Base-by-base conservation (phyloP, 2,888 invertebrate genomes). In the Tipula unca region DNA sequence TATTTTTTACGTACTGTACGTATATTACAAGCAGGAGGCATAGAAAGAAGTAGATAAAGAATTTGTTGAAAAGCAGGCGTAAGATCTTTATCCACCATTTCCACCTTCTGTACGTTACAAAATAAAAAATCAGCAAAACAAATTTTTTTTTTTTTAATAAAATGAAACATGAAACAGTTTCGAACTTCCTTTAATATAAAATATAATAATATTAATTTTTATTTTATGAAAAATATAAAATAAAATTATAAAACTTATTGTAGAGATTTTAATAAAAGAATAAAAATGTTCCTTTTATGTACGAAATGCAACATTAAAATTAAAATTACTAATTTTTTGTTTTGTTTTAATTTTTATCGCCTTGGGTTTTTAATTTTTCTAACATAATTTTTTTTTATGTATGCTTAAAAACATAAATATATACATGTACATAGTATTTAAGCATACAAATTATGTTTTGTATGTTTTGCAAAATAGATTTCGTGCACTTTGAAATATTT, bases 61-160 rank as follows among this genome's bases (percentile, higher is more conserved):
- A 69, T 69, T 69, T 69, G 69, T 69, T 69, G 69, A 69, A 69
- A 69, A 69, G 69, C 69, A 25, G 69, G 69, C 69, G 69, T 69
- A 69, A 69, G 69, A 69, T 69, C 69, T 69, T 69, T 69, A 69
- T 69, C 69, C 69, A 69, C 69, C 69, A 69, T 69, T 69, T 69
- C 69, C 69, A 69, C 69, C 69, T 69, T 69, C 69, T 69, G 69
- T 69, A 69, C 25, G 25, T 69, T 54, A 32, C 6, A 39, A 39
- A 39, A 39, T 39, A 6, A 32, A 32, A n/a, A 48, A 17, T 3
- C 48, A 17, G 13, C 48, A 48, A n/a, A n/a, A 17, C 48, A 48
- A 48, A 48, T 17, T 20, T 69, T 48, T 69, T 69, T 69, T 69
- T 25, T 69, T 48, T 48, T 48, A n/a, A n/a, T 48, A 48, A 48